phyloP scores from a whole-genome alignment of 2,113 vertebrate species.

The Marmota monax region DNA sequence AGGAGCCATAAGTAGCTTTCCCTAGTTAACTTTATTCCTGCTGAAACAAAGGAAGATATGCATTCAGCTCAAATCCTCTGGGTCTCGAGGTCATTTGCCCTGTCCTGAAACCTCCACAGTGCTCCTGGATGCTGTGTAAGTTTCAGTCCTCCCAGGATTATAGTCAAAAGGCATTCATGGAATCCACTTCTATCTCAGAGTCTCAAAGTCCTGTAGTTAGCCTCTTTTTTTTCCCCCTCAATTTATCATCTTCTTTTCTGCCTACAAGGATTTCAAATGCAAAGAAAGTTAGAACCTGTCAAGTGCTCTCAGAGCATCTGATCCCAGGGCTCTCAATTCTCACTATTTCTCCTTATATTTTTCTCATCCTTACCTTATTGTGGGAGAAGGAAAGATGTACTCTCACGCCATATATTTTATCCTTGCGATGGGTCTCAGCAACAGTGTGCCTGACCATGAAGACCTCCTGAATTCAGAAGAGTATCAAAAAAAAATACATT shows the following conservation, averaged over 20 bases:
- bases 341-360: background rate
- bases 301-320: too few species aligned
- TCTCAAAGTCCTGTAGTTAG: background rate
- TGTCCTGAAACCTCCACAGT: background rate
- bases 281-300: background rate
- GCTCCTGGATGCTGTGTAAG: background rate
- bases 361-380: background rate
- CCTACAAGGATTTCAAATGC: background rate
- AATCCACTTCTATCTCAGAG: background rate
- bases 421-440: background rate
- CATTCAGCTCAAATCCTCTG: background rate
- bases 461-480: too few species aligned
- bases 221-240: background rate
- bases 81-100: background rate
- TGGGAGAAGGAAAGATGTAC: background rate
- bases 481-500: too few species aligned
- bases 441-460: too few species aligned
- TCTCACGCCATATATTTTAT: background rate
- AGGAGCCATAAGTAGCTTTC: background rate
- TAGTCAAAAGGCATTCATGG: background rate
- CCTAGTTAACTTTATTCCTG: background rate
- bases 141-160: background rate
- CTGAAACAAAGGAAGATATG: background rate
- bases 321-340: background rate
- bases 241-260: background rate